These are phyloP conservation scores for Tachysurus vachellii DNA, from an alignment of 2,113 vertebrate species.

Conservation along the genomic window DNA sequence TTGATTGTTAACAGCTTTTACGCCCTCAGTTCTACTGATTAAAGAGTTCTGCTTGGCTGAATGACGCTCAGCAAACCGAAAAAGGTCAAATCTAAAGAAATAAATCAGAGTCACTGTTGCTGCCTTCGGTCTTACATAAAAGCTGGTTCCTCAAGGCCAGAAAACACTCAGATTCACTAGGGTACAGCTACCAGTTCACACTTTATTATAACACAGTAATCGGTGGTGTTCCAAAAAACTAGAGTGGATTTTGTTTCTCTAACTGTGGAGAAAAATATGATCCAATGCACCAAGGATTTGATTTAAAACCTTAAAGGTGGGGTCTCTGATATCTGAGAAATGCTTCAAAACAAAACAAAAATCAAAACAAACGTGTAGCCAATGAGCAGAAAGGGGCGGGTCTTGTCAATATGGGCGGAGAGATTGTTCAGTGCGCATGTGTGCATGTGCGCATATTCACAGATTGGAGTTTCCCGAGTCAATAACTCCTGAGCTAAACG, in stretches of 20 bases:
- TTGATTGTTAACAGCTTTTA: conserved; percentile 60
- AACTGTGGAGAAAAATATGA: neutral
- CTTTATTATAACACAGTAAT: neutral
- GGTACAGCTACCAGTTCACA: neutral
- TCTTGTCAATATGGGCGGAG: too few relatives aligned
- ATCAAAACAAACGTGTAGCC: too few relatives aligned
- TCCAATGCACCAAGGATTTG: neutral
- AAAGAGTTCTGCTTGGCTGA: conserved; percentile 37
- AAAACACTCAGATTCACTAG: neutral
- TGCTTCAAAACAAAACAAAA: too few relatives aligned
- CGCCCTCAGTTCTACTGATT: conserved; percentile 59
- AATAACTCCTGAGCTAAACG: too few relatives aligned
- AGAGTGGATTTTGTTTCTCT: neutral
- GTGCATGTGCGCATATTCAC: too few relatives aligned
- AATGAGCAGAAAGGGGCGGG: too few relatives aligned
- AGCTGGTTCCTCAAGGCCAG: neutral
- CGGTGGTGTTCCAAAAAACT: neutral
- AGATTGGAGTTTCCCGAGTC: too few relatives aligned
- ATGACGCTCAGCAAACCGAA: conserved; percentile 49
- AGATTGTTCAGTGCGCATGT: too few relatives aligned
- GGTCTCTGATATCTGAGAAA: too few relatives aligned
- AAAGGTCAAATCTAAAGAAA: conserved; percentile 33
- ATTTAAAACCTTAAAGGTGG: neutral
- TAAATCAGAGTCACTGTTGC: neutral
- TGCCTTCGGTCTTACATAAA: neutral